phyloP scores from a whole-genome alignment of 1,140 invertebrate species.

The Penaeus vannamei region DNA sequence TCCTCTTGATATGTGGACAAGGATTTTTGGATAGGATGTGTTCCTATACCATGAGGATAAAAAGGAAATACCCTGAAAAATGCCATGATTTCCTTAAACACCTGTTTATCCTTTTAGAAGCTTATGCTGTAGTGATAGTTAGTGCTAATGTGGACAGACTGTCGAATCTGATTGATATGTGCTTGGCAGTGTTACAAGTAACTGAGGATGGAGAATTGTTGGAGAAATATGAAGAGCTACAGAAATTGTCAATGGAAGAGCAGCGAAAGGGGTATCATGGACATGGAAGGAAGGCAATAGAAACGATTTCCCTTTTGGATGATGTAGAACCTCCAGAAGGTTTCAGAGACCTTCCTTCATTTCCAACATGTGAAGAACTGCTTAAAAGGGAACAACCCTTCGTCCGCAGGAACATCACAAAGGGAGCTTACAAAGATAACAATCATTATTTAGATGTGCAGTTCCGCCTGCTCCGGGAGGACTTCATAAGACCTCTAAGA shows the following conservation, averaged over 20 bases:
- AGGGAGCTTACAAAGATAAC: slow-evolving; percentile 77
- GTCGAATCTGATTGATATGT: slow-evolving; percentile 20
- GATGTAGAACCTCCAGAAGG: slow-evolving; percentile 47
- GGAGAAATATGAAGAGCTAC: background rate
- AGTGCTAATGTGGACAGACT: background rate
- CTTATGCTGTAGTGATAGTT: background rate
- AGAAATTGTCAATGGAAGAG: background rate
- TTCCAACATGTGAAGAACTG: slow-evolving; percentile 50
- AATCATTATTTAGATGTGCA: slow-evolving; percentile 85
- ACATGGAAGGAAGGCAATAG: background rate
- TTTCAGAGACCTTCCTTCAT: slow-evolving; percentile 40
- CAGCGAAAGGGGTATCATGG: background rate
- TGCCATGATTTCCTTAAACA: background rate
- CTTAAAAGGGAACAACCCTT: slow-evolving; percentile 68
- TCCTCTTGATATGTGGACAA: background rate
- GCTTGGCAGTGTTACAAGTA: background rate
- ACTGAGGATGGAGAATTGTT: background rate
- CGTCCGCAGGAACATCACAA: slow-evolving; percentile 76
- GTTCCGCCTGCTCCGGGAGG: slow-evolving; percentile 81
- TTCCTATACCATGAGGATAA: background rate
- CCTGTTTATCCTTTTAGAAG: background rate
- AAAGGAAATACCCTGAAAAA: background rate
- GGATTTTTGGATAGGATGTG: background rate
- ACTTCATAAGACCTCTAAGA: slow-evolving; percentile 61
- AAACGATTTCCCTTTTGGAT: background rate